phyloP scores from a whole-genome alignment of 2,888 invertebrate genomes.

The Aphrophora alni region DNA sequence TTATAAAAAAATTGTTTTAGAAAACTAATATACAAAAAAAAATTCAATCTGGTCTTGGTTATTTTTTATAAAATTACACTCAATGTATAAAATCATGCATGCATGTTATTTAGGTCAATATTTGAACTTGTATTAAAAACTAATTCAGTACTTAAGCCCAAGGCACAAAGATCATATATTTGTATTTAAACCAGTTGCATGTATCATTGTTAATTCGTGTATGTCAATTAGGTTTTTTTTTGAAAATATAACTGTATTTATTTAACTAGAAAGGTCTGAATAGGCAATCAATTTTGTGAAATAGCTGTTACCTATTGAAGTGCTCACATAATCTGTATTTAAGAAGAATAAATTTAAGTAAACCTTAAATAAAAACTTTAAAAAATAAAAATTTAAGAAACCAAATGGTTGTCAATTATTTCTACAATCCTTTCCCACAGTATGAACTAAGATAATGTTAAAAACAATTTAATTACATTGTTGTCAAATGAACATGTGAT shows the following conservation, averaged over 20 bases:
- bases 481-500: too few relatives aligned
- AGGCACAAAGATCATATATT: not conserved
- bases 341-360: conserved; percentile 29
- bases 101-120: not conserved
- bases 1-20: not conserved
- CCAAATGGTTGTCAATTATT: not conserved
- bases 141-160: not conserved
- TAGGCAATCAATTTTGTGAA: conserved; percentile 4
- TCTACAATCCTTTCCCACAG: too few relatives aligned
- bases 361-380: conserved; percentile 30
- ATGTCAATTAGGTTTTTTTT: not conserved
- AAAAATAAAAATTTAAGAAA: conserved; percentile 17
- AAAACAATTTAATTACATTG: too few relatives aligned
- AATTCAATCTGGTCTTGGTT: too few relatives aligned
- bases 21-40: too few relatives aligned
- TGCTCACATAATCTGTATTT: conserved; percentile 31
- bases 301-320: conserved; percentile 8
- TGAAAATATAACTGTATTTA: not conserved
- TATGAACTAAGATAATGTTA: too few relatives aligned
- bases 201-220: not conserved
- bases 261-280: not conserved
- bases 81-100: too few relatives aligned
- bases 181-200: not conserved
- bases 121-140: not conserved
- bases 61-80: too few relatives aligned